Conservation (phyloP, 2,888 invertebrate genomes). For the Netelia virgata region DNA sequence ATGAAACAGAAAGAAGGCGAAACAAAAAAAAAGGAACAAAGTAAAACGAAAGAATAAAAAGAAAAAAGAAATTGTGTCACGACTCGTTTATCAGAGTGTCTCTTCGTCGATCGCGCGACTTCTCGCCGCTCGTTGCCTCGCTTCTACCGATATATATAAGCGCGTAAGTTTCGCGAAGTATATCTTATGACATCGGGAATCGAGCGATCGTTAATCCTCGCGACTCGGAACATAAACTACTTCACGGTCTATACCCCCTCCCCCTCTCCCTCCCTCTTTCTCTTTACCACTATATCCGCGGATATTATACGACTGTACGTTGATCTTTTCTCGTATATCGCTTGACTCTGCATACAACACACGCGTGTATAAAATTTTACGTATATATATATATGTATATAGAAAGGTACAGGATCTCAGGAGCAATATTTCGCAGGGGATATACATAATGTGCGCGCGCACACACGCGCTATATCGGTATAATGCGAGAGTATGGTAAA, state of each 20-base stretch:
- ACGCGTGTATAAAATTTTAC: neutral
- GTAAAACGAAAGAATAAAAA: neutral
- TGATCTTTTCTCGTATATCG: constrained; percentile 60
- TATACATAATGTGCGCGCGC: neutral
- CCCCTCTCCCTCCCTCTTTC: no score
- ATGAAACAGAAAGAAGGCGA: neutral
- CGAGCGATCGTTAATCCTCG: constrained; percentile 67
- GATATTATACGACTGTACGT: constrained; percentile 62
- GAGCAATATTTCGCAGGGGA: constrained; percentile 16
- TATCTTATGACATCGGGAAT: constrained; percentile 66
- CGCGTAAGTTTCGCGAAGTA: constrained; percentile 33
- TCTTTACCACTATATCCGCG: constrained; percentile 14
- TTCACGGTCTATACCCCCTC: constrained; percentile 49
- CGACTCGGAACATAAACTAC: constrained; percentile 64
- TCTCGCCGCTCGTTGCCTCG: constrained; percentile 29
- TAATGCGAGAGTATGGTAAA: constrained; percentile 17
- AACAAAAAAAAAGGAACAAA: neutral
- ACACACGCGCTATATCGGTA: constrained; percentile 36
- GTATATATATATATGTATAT: constrained; percentile 2
- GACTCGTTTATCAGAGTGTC: constrained; percentile 6
- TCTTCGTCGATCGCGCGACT: constrained; percentile 20
- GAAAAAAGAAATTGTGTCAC: constrained; percentile 1
- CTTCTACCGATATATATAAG: constrained; percentile 23
- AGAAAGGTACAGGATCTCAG: neutral
- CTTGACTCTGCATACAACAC: constrained; percentile 19